Conservation (phyloP, 2,113 vertebrate species). For the Meleagris gallopavo region DNA sequence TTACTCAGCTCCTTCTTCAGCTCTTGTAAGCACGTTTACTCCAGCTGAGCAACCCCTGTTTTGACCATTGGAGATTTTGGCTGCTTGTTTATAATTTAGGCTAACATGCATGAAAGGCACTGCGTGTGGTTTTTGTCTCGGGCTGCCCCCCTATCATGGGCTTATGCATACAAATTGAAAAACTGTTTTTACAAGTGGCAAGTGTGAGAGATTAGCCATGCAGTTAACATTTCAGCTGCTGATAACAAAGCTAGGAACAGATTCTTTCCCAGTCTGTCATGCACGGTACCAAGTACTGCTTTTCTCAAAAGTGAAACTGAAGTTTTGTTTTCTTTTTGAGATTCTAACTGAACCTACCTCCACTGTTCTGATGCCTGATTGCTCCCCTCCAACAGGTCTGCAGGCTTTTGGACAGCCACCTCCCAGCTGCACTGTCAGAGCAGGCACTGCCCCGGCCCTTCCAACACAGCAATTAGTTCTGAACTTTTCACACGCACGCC, state of each 20-base stretch:
- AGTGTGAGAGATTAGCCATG: constrained; percentile 52
- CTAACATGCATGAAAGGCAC: constrained; percentile 56
- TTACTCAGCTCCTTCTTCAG: background rate
- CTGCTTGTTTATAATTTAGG: constrained; percentile 53
- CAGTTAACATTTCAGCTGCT: constrained; percentile 44
- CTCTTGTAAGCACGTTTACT: constrained; percentile 28
- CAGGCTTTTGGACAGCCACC: background rate
- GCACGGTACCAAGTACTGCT: background rate
- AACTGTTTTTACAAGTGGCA: constrained; percentile 62
- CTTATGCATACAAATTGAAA: constrained; percentile 43
- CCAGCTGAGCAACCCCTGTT: constrained; percentile 47
- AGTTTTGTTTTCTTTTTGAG: background rate
- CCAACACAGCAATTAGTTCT: background rate
- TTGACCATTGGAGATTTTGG: constrained; percentile 36
- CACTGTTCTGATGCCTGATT: background rate
- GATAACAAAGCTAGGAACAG: background rate
- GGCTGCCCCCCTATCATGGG: constrained; percentile 38
- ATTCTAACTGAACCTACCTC: background rate
- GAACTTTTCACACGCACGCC: background rate
- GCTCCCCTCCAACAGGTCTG: background rate
- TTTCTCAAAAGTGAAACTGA: background rate
- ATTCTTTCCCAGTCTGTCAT: background rate
- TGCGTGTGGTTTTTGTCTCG: constrained; percentile 60
- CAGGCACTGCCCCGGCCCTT: background rate
- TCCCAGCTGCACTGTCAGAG: background rate